These are phyloP conservation scores for Ormia ochracea DNA, from an alignment of 2,888 invertebrate species.

Conservation along the genomic window DNA sequence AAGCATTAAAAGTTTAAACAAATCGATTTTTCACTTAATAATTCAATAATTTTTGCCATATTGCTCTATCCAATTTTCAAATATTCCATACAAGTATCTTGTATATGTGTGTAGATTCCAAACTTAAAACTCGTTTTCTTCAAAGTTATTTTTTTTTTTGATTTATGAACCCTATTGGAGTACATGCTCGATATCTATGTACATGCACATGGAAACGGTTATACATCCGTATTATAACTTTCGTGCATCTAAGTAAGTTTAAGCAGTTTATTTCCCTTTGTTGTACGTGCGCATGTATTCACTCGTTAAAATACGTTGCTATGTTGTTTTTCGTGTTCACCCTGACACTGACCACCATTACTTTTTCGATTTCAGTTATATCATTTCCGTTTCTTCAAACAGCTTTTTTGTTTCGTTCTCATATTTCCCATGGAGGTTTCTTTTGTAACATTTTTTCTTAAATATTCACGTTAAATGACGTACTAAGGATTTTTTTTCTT, in stretches of 20 bases:
- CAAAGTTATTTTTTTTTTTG: too few species aligned
- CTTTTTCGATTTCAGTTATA: neutral
- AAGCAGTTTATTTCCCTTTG: neutral
- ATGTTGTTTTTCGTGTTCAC: slow-evolving; percentile 22
- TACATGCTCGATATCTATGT: too few species aligned
- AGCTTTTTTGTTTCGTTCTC: slow-evolving; percentile 4
- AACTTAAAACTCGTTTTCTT: too few species aligned
- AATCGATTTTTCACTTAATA: too few species aligned
- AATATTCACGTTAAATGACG: neutral
- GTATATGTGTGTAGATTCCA: too few species aligned
- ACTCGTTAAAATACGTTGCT: slow-evolving; percentile 20
- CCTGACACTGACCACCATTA: slow-evolving; percentile 61
- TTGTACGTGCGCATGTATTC: neutral
- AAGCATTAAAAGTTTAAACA: too few species aligned
- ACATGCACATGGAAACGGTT: too few species aligned
- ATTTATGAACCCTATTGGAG: too few species aligned
- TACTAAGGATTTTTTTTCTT: slow-evolving; percentile 10
- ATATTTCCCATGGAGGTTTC: neutral
- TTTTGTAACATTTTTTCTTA: neutral
- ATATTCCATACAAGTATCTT: too few species aligned
- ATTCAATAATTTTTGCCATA: too few species aligned
- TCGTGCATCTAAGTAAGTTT: neutral
- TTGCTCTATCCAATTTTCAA: too few species aligned
- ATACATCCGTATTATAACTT: too few species aligned
- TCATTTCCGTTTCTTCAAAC: slow-evolving; percentile 2